These are phyloP conservation scores for Spatulosminthurus flaviceps DNA, from an alignment of 2,888 invertebrate genomes.

Conservation along the genomic window DNA sequence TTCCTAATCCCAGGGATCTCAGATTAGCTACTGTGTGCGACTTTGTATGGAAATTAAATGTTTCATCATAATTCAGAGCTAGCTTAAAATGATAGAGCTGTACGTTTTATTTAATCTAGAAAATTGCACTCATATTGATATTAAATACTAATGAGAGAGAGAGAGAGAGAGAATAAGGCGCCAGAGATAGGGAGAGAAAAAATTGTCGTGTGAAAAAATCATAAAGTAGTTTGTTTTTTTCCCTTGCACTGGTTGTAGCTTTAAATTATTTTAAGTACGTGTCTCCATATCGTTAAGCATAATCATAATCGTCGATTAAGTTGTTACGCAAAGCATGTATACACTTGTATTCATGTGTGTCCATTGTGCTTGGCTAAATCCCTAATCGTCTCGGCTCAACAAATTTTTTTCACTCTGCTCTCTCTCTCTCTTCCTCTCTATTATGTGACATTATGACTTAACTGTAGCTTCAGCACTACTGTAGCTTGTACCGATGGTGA, in stretches of 20 bases:
- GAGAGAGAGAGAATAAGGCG: not conserved
- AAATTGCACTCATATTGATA: too few species aligned
- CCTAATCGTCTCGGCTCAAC: not conserved
- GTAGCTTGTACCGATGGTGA: too few species aligned
- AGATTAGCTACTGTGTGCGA: not conserved
- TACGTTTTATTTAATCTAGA: not conserved
- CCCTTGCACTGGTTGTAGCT: too few species aligned
- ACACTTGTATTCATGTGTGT: not conserved
- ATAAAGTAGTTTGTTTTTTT: not conserved
- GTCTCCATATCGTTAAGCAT: constrained; percentile 14
- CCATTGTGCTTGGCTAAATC: not conserved
- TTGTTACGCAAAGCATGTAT: not conserved
- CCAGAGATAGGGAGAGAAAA: not conserved
- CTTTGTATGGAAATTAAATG: too few species aligned
- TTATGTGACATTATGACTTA: too few species aligned
- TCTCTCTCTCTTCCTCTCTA: too few species aligned
- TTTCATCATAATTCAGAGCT: too few species aligned
- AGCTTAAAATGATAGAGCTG: not conserved
- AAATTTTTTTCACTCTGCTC: not conserved
- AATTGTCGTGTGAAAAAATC: constrained; percentile 6
- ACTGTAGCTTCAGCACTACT: too few species aligned
- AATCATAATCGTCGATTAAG: constrained; percentile 18
- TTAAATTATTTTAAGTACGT: constrained; percentile 18
- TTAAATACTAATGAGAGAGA: not conserved
- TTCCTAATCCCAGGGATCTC: too few species aligned